Evolutionary conservation across 2,797 vertebrate species (phyloP).

Genomic region (Acanthurus tractus): DNA sequence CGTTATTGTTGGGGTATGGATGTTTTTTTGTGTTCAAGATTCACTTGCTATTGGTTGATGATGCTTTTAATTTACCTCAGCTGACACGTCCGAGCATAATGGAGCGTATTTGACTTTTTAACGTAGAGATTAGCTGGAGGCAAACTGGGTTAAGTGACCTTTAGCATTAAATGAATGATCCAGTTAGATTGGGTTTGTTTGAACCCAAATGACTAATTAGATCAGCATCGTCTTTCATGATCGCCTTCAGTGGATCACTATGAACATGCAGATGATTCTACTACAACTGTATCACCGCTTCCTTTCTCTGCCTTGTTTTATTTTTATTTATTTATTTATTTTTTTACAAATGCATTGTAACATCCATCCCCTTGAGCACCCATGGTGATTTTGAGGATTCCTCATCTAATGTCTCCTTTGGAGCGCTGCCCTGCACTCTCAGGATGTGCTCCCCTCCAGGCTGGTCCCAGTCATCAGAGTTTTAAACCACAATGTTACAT

Average conservation of each 20-base stretch:
- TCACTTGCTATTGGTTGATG: constrained; percentile 32
- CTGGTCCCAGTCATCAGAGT: constrained; percentile 66
- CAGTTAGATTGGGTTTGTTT: constrained; percentile 82
- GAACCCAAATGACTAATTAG: constrained; percentile 84
- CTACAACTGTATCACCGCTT: constrained; percentile 48
- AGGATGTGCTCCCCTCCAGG: constrained; percentile 64
- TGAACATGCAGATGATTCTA: constrained; percentile 56
- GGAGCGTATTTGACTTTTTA: constrained; percentile 69
- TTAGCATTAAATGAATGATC: constrained; percentile 86
- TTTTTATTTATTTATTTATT: background rate
- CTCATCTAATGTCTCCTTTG: constrained; percentile 72
- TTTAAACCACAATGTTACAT: constrained; percentile 66
- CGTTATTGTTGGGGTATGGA: constrained; percentile 20
- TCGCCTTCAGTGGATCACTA: constrained; percentile 73
- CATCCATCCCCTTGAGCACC: constrained; percentile 66
- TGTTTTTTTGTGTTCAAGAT: constrained; percentile 41
- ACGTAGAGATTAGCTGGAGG: constrained; percentile 74
- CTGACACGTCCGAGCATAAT: constrained; percentile 60
- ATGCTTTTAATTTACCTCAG: constrained; percentile 61
- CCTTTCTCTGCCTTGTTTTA: constrained; percentile 26
- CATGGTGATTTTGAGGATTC: constrained; percentile 73
- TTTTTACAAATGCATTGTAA: constrained; percentile 63
- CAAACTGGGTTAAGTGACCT: constrained; percentile 84
- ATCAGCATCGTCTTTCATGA: constrained; percentile 80
- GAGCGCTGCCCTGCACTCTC: constrained; percentile 67